Percentiles rank a stretch among this genome's conserved stretches.
These are phyloP conservation scores for Zenarchopterus dispar DNA, from an alignment of 2,797 vertebrate species.

Conservation along the genomic window DNA sequence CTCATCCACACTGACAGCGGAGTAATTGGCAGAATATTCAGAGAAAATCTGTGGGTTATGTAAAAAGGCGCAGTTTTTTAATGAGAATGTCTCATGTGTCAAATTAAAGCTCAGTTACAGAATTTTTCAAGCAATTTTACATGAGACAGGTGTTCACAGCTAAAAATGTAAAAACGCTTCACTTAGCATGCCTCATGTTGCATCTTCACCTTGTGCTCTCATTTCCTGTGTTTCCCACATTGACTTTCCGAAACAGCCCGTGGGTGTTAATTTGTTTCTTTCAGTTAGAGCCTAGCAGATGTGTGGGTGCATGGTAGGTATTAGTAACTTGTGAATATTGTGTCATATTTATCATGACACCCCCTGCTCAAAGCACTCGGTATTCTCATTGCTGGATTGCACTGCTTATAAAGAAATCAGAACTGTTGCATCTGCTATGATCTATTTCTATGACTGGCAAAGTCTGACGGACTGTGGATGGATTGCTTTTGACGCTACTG, in stretches of 20 bases:
- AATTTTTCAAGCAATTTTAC: too few species aligned
- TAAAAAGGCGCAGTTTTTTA: not conserved
- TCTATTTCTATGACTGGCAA: too few species aligned
- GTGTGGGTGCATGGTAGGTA: conserved; percentile 25
- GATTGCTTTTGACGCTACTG: too few species aligned
- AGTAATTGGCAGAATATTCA: conserved; percentile 34
- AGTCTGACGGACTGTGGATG: too few species aligned
- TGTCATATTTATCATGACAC: conserved; percentile 8
- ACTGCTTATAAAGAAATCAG: too few species aligned
- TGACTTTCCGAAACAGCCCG: conserved; percentile 11
- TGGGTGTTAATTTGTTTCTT: conserved; percentile 27
- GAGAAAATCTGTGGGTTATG: conserved; percentile 8
- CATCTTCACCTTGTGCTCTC: conserved; percentile 3
- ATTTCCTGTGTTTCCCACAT: conserved; percentile 35
- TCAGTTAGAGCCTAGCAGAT: conserved; percentile 30
- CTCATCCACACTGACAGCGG: conserved; percentile 23
- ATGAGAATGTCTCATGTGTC: not conserved
- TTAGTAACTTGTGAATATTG: not conserved
- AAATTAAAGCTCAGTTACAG: not conserved
- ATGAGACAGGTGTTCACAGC: too few species aligned
- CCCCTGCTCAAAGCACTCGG: too few species aligned
- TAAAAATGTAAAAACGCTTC: not conserved
- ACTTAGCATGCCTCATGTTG: conserved; percentile 5
- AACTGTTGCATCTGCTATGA: too few species aligned
- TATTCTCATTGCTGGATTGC: too few species aligned